Conservation (phyloP, 2,888 invertebrate species). For the Tetragnatha montana region DNA sequence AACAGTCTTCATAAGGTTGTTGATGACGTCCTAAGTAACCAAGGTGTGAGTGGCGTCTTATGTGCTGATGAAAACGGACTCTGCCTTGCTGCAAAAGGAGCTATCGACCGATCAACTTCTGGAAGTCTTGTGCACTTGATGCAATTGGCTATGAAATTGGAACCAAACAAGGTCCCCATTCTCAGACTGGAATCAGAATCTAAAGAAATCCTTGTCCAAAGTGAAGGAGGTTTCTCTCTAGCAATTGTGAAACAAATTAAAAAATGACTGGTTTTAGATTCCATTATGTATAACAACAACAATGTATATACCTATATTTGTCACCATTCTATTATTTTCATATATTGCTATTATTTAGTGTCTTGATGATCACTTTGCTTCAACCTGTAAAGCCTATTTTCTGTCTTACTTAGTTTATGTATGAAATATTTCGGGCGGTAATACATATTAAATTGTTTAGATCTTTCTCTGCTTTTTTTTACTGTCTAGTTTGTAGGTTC, state of each 20-base stretch:
- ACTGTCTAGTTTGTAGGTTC: too few relatives aligned
- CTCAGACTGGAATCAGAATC: constrained; percentile 61
- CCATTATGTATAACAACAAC: too few relatives aligned
- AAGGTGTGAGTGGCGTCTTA: constrained; percentile 57
- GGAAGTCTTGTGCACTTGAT: constrained; percentile 63
- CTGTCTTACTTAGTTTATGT: too few relatives aligned
- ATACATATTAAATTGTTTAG: too few relatives aligned
- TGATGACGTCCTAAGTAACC: constrained; percentile 51
- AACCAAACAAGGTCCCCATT: constrained; percentile 50
- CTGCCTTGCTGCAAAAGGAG: constrained; percentile 60
- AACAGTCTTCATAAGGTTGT: constrained; percentile 56
- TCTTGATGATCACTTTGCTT: too few relatives aligned
- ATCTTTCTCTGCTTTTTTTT: too few relatives aligned
- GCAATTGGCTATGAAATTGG: constrained; percentile 56
- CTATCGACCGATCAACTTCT: constrained; percentile 36
- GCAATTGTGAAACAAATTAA: constrained; percentile 52
- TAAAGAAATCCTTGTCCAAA: constrained; percentile 56
- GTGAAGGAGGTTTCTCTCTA: constrained; percentile 49
- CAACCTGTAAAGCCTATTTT: too few relatives aligned
- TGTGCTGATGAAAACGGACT: constrained; percentile 66
- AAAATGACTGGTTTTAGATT: constrained; percentile 2
- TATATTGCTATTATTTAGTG: too few relatives aligned
- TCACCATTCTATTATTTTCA: too few relatives aligned
- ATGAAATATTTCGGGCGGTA: too few relatives aligned
- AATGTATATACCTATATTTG: too few relatives aligned